These are phyloP conservation scores for Pachypsylla venusta DNA, from an alignment of 1,140 invertebrate genomes.

Conservation along the genomic window DNA sequence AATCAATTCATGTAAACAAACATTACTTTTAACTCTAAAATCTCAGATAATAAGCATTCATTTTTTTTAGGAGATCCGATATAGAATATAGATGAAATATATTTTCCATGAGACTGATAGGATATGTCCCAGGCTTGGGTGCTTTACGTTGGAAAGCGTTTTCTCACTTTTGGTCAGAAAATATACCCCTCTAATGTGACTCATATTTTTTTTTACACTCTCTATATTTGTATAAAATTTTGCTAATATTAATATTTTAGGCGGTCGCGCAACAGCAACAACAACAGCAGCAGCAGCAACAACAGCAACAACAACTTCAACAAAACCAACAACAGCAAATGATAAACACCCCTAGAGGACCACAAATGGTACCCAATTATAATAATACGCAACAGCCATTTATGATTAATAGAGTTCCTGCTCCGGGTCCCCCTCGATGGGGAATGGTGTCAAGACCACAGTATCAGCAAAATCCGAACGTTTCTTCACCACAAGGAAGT, in stretches of 20 bases:
- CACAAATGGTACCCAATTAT: conserved; percentile 46
- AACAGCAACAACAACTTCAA: conserved; percentile 13
- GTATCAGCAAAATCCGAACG: not conserved
- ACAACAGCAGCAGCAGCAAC: conserved; percentile 13
- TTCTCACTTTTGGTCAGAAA: no score
- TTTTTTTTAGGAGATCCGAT: no score
- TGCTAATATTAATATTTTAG: conserved; percentile 25
- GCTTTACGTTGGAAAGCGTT: no score
- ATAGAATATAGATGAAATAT: no score
- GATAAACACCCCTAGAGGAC: conserved; percentile 45
- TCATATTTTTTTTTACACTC: no score
- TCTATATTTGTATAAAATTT: no score
- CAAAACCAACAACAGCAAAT: conserved; percentile 17
- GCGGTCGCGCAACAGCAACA: conserved; percentile 32
- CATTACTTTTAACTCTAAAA: no score
- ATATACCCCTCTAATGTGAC: no score
- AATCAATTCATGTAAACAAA: no score
- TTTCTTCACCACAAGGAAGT: conserved; percentile 28
- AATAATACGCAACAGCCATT: conserved; percentile 32
- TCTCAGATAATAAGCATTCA: no score
- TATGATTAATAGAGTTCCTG: not conserved
- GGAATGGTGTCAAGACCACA: not conserved
- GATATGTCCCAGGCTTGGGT: no score
- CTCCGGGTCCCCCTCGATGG: not conserved
- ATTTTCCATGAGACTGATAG: no score